Conservation (phyloP, 64 coral and sea anemone species). For the Dendronephthya gigantea region DNA sequence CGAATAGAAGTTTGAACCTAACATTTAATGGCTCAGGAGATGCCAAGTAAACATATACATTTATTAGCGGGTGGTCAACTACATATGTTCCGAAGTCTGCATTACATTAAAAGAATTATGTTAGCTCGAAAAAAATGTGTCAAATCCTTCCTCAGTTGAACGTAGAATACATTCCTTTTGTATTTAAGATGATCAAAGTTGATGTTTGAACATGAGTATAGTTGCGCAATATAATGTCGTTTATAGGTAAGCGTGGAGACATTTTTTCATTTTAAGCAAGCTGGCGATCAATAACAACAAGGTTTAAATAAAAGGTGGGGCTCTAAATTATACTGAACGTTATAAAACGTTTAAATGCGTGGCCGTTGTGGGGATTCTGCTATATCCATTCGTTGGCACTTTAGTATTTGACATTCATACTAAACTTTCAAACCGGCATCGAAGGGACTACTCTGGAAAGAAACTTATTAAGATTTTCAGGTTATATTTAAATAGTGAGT, state of each 20-base stretch:
- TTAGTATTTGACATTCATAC: too few relatives aligned
- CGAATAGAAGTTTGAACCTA: neutral
- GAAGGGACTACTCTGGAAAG: too few relatives aligned
- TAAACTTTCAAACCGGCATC: too few relatives aligned
- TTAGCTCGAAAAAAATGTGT: neutral
- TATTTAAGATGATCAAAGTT: neutral
- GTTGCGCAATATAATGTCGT: neutral
- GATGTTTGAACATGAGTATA: neutral
- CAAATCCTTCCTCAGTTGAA: neutral
- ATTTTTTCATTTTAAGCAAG: neutral
- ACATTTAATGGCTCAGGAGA: neutral
- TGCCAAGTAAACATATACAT: neutral
- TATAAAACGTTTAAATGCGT: too few relatives aligned
- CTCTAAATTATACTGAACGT: too few relatives aligned
- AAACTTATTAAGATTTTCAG: too few relatives aligned
- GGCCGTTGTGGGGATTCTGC: too few relatives aligned
- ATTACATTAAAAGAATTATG: neutral
- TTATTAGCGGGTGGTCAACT: constrained; percentile 1
- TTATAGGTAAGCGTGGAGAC: neutral
- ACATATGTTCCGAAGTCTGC: neutral
- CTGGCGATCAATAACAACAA: too few relatives aligned
- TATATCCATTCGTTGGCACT: too few relatives aligned
- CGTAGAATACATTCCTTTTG: neutral
- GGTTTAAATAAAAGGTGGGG: too few relatives aligned
- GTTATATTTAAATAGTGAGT: too few relatives aligned